Conservation (phyloP, 1,140 invertebrate species). For the Micrasema longulum region DNA sequence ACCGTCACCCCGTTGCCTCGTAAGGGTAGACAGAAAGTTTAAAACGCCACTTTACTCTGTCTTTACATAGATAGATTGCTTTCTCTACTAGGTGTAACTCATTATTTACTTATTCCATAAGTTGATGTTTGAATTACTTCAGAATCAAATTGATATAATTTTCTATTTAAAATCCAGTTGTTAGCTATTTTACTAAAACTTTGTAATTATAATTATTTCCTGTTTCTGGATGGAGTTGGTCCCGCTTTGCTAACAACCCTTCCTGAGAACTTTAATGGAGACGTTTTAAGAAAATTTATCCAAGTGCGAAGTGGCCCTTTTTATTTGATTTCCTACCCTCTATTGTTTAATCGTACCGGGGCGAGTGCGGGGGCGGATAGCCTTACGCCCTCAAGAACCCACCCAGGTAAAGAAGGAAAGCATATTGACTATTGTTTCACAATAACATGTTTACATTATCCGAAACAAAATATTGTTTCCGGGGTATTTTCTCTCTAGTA, state of each 20-base stretch:
- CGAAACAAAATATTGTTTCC: no score
- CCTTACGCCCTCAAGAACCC: neutral
- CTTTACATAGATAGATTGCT: no score
- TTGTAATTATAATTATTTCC: slow-evolving; percentile 46
- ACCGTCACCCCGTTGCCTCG: no score
- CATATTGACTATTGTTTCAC: no score
- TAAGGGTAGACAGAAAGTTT: no score
- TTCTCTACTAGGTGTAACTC: no score
- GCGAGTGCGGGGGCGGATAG: slow-evolving; percentile 1
- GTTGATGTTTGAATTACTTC: neutral
- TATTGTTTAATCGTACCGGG: slow-evolving; percentile 20
- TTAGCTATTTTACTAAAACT: slow-evolving; percentile 30
- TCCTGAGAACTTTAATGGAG: slow-evolving; percentile 48
- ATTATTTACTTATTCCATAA: slow-evolving; percentile 1
- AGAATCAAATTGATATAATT: neutral
- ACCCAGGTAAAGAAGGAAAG: no score
- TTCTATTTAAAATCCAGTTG: neutral
- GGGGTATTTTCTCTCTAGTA: neutral
- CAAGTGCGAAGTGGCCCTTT: slow-evolving; percentile 33
- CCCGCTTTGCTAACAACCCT: slow-evolving; percentile 44
- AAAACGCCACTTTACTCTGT: no score
- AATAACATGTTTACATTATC: no score
- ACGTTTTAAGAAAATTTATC: slow-evolving; percentile 47
- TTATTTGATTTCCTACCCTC: slow-evolving; percentile 42
- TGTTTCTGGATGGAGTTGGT: slow-evolving; percentile 24